These are phyloP conservation scores for Agrilus cyanescens DNA, from an alignment of 2,888 invertebrate genomes.

Conservation along the genomic window DNA sequence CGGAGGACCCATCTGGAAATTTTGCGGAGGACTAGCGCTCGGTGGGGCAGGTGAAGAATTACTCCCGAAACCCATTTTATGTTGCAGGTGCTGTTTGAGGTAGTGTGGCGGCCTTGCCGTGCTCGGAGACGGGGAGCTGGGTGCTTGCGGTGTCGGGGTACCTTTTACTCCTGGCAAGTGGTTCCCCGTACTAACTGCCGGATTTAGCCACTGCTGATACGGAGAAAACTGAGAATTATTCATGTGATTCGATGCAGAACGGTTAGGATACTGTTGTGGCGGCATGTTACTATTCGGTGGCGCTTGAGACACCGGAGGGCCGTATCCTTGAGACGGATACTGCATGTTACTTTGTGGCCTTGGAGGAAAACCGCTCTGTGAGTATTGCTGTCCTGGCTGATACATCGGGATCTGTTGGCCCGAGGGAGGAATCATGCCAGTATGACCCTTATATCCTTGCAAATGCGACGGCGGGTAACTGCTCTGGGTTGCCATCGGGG, in stretches of 20 bases:
- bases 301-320: conserved; percentile 38
- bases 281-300: conserved; percentile 32
- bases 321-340: conserved; percentile 42
- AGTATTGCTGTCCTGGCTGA: conserved; percentile 45
- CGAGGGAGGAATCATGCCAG: conserved; percentile 35
- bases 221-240: conserved; percentile 36
- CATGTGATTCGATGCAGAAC: conserved; percentile 45
- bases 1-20: conserved; percentile 45
- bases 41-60: conserved; percentile 41
- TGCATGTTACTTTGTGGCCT: conserved; percentile 37
- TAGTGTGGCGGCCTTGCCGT: conserved; percentile 48
- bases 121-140: conserved; percentile 40
- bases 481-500: conserved; percentile 51
- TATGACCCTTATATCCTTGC: conserved; percentile 50
- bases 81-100: conserved; percentile 58
- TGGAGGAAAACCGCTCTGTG: conserved; percentile 40
- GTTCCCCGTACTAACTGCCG: conserved; percentile 20
- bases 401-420: conserved; percentile 43
- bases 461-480: conserved; percentile 50
- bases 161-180: conserved; percentile 25
- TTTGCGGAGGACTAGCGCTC: conserved; percentile 47
- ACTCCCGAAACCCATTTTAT: conserved; percentile 52
- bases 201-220: conserved; percentile 30
- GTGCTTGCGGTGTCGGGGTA: conserved; percentile 28
- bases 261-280: conserved; percentile 40